Evolutionary conservation across 1,140 invertebrate genomes (phyloP), one percentile per base, ranked within the genome.

Genomic region (Theocolax elegans): DNA sequence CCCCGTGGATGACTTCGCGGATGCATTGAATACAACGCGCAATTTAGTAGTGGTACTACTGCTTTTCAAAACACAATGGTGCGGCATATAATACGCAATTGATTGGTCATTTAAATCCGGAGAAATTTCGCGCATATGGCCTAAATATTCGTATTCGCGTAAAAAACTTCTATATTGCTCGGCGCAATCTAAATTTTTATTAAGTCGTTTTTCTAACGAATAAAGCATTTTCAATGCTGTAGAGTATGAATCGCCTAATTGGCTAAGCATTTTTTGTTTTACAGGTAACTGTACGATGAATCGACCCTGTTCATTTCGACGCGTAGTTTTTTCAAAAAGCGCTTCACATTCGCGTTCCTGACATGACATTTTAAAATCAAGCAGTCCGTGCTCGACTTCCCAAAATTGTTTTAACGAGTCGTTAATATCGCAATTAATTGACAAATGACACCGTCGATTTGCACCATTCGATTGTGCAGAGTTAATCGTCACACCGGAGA

Each of bases 101-200:
- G 31, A 35, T 6, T 6, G 4, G 10, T 35, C 31, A 4, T 4
- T 35, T 35, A 6, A 6, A 6, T 2, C 17, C 21, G 78, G 40
- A 60, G 27, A 15, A 44, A 19, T 48, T 44, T 31, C 17, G 71
- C 65, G 79, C 56, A 86, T 83, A 68, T 85, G 83, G 31, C 78
- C 78, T 2, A 86, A 40, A 1, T 31, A 2, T 60, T 13, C 49
- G 54, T 84, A 85, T 70, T 84, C 81, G 4, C 66, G 8, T 71
- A 84, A 79, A 66, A 83, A 79, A 38, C 58, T 29, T 1, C 40
- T 42, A 66, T 83, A 85, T 64, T 67, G 29, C 13, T 64, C 8
- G 68, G 75, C 73, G 21, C 83, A 72, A 1, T 51, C 31, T 15
- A 72, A 58, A 46, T 78, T 25, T 21, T 46, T 46, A 1, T 29